These are phyloP conservation scores for Vandiemenella viatica DNA, from an alignment of 2,888 invertebrate species.

Conservation along the genomic window DNA sequence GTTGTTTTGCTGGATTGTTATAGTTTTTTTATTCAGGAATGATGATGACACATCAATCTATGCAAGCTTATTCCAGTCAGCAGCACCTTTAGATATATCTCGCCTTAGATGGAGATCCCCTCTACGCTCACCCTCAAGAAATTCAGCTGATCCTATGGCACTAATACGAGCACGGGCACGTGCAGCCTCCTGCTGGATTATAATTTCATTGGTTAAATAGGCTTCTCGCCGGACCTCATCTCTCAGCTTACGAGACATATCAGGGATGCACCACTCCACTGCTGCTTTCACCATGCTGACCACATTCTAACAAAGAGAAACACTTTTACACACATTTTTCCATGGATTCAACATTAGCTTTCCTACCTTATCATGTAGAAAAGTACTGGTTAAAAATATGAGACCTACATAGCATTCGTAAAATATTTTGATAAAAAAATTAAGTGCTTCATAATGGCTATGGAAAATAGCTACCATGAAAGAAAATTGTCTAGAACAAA, in stretches of 20 bases:
- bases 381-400: background rate
- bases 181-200: constrained; percentile 51
- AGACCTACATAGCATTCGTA: background rate
- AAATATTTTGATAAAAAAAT: background rate
- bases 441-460: no score
- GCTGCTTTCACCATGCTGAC: constrained; percentile 54
- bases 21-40: no score
- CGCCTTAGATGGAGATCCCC: no score
- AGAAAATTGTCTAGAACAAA: no score
- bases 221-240: constrained; percentile 57
- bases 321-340: background rate
- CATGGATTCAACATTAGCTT: background rate
- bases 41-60: no score
- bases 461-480: no score
- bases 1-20: no score
- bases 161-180: constrained; percentile 26
- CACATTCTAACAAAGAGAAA: constrained; percentile 53
- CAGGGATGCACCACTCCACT: constrained; percentile 64
- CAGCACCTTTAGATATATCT: no score
- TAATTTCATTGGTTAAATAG: constrained; percentile 54
- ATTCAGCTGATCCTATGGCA: background rate
- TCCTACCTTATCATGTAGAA: no score
- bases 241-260: constrained; percentile 51
- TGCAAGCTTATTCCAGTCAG: no score
- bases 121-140: background rate